phyloP scores from a whole-genome alignment of 2,888 invertebrate species.

The Meliscaeva auricollis region DNA sequence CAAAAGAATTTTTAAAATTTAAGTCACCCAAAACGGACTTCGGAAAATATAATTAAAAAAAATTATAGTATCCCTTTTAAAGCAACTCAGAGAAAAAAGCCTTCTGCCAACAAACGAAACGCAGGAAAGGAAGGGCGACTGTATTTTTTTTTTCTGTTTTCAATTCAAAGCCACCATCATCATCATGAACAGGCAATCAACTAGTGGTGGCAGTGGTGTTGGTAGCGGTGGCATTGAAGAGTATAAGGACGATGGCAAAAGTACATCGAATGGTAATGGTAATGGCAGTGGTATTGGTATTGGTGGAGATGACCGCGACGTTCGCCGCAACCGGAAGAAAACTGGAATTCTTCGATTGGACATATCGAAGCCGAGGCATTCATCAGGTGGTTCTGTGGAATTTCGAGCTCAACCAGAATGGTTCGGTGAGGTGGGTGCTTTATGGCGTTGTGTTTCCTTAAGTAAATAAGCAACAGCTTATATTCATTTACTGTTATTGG shows the following conservation, averaged over 20 bases:
- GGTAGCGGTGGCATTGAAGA: conserved; percentile 13
- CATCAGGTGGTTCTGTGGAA: conserved; percentile 85
- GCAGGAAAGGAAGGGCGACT: conserved; percentile 1
- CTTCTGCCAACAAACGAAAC: conserved; percentile 12
- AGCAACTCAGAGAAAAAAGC: conserved; percentile 4
- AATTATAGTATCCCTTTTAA: conserved; percentile 42
- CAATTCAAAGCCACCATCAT: conserved; percentile 58
- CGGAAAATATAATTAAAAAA: not conserved
- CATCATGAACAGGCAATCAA: conserved; percentile 73
- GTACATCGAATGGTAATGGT: conserved; percentile 29
- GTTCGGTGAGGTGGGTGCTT: conserved; percentile 79
- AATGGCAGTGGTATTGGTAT: not conserved
- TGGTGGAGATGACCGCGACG: conserved; percentile 40
- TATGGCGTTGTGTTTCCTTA: conserved; percentile 29
- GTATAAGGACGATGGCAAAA: conserved; percentile 26
- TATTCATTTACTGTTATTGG: conserved; percentile 49
- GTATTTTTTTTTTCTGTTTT: conserved; percentile 3
- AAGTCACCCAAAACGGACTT: conserved; percentile 6
- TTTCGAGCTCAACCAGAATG: conserved; percentile 82
- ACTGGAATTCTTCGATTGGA: conserved; percentile 85
- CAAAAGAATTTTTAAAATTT: conserved; percentile 19
- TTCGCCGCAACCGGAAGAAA: conserved; percentile 77
- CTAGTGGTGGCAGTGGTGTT: conserved; percentile 43
- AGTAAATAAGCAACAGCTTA: conserved; percentile 51
- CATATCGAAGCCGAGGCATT: conserved; percentile 84